These are phyloP conservation scores for Parambassis ranga DNA, from an alignment of 2,797 vertebrate species.

Conservation along the genomic window DNA sequence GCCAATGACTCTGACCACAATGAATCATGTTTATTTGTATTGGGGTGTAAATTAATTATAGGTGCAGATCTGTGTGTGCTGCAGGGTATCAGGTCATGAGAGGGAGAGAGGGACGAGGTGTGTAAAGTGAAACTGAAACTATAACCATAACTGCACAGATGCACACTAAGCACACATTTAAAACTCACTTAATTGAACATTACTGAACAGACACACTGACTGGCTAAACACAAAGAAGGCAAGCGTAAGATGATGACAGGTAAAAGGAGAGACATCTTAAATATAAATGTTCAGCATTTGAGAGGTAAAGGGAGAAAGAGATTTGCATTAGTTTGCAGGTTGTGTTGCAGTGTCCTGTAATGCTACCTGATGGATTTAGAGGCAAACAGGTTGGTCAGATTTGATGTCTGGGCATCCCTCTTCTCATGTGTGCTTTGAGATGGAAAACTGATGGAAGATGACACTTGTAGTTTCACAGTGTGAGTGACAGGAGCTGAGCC, in stretches of 20 bases:
- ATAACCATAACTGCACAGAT: neutral
- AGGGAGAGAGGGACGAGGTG: neutral
- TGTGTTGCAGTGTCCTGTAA: constrained; percentile 43
- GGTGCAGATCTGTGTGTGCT: neutral
- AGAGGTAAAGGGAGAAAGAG: constrained; percentile 12
- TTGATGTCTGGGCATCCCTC: constrained; percentile 33
- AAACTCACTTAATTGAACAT: neutral
- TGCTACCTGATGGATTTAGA: constrained; percentile 25
- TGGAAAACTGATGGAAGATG: constrained; percentile 41
- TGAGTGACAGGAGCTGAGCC: constrained; percentile 44
- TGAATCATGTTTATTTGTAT: constrained; percentile 33
- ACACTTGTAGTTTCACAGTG: constrained; percentile 21
- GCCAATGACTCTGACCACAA: neutral
- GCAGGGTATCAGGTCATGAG: neutral
- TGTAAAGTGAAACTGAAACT: constrained; percentile 1
- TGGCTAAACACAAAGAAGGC: neutral
- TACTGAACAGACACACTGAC: neutral
- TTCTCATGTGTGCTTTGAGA: constrained; percentile 34
- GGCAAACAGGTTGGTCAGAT: constrained; percentile 12
- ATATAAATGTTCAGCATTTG: neutral
- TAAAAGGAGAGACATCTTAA: neutral
- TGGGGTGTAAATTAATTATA: constrained; percentile 23
- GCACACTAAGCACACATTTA: neutral
- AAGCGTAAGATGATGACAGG: neutral
- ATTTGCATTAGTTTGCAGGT: neutral